These are phyloP conservation scores for Hydrotaea cyrtoneurina DNA, from an alignment of 2,888 invertebrate genomes.

Conservation along the genomic window DNA sequence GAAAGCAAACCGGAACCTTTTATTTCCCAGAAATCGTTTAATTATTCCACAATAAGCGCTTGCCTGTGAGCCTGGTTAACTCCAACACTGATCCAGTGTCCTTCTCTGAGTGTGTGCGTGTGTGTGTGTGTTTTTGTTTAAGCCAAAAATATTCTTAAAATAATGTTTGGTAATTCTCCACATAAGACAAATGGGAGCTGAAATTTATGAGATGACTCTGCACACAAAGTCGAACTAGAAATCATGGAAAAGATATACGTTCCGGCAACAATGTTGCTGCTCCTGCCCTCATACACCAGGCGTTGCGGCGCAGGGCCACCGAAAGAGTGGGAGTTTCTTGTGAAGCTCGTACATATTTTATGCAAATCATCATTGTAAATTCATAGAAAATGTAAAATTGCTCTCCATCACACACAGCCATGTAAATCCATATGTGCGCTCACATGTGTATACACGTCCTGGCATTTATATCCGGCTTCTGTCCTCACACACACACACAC, in stretches of 20 bases:
- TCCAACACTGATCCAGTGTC: neutral
- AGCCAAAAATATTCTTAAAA: neutral
- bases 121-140: neutral
- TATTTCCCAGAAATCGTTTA: no score
- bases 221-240: neutral
- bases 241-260: neutral
- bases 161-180: neutral
- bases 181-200: neutral
- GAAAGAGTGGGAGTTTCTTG: neutral
- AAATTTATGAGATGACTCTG: neutral
- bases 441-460: neutral
- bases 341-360: slow-evolving; percentile 52
- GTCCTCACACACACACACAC: no score
- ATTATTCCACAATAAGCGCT: no score
- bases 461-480: neutral
- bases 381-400: slow-evolving; percentile 21
- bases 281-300: neutral
- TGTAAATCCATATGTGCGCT: no score
- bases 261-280: neutral
- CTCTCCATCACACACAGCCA: neutral
- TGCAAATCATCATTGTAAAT: slow-evolving; percentile 55
- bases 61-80: no score
- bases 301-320: neutral
- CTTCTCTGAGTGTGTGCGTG: neutral
- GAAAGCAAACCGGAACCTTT: no score